These are phyloP conservation scores for Aplidium turbinatum DNA, from an alignment of 23 tunicate species.

Conservation along the genomic window DNA sequence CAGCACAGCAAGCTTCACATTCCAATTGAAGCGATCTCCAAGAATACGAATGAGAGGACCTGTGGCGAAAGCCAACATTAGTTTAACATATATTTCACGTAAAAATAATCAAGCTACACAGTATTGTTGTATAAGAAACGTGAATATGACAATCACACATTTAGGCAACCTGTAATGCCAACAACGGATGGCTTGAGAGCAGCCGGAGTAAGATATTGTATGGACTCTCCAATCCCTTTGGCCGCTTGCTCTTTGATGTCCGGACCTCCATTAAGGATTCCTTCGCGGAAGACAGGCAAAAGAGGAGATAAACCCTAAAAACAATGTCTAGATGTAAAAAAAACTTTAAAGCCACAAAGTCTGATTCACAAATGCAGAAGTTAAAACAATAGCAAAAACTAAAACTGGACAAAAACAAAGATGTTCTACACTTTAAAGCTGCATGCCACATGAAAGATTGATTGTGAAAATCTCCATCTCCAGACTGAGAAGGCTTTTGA, in stretches of 20 bases:
- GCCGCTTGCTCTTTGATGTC: slow-evolving; percentile 94
- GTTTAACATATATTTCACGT: no score
- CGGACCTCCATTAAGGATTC: slow-evolving; percentile 80
- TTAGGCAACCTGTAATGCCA: slow-evolving; percentile 85
- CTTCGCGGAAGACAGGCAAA: slow-evolving; percentile 84
- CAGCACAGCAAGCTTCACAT: slow-evolving; percentile 76
- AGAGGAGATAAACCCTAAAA: slow-evolving; percentile 82
- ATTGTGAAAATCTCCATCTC: no score
- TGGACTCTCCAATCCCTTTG: slow-evolving; percentile 61
- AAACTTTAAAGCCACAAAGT: not conserved
- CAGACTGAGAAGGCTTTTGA: no score
- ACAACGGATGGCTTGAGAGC: slow-evolving; percentile 92
- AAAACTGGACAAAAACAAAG: no score
- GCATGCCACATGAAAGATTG: no score
- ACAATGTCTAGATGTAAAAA: not conserved
- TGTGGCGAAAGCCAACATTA: slow-evolving; percentile 4
- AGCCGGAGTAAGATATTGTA: slow-evolving; percentile 62
- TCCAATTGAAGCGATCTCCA: slow-evolving; percentile 85
- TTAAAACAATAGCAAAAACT: no score
- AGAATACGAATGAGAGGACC: slow-evolving; percentile 97
- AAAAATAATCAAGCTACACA: no score
- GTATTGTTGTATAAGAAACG: no score
- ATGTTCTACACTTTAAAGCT: no score
- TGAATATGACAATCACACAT: no score
- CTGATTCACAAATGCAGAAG: not conserved